These are phyloP conservation scores for Sciurus carolinensis DNA, from an alignment of 2,797 vertebrate genomes.

Conservation along the genomic window DNA sequence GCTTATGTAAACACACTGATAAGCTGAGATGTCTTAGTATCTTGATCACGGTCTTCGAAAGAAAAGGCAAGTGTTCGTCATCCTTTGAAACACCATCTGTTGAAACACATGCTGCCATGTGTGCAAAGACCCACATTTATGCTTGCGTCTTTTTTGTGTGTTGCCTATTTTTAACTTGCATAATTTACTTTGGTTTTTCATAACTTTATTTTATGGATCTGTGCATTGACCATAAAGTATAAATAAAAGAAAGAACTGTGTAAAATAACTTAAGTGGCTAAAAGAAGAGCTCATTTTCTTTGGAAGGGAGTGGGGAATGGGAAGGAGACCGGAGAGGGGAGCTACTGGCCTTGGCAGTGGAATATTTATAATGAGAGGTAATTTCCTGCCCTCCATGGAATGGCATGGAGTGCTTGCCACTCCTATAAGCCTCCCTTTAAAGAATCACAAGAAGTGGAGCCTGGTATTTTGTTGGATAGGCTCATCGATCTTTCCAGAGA, in stretches of 20 bases:
- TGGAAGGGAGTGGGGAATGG: accelerated
- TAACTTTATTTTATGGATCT: conserved; percentile 21
- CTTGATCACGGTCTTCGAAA: not conserved
- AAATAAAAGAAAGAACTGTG: conserved; percentile 38
- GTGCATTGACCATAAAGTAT: not conserved
- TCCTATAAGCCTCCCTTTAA: not conserved
- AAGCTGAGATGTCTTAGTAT: not conserved
- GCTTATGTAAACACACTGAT: not conserved
- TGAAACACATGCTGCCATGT: not conserved
- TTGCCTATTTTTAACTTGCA: not conserved
- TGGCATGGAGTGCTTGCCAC: not conserved
- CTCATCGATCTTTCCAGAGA: not conserved
- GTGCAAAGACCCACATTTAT: not conserved
- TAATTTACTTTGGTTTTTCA: not conserved
- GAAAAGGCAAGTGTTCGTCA: not conserved
- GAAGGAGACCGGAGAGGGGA: not conserved
- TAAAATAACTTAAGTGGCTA: not conserved
- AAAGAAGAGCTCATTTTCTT: not conserved
- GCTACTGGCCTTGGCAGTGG: not conserved
- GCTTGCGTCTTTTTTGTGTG: not conserved
- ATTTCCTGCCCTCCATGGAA: not conserved
- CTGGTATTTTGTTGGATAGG: not conserved
- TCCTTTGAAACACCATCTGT: not conserved
- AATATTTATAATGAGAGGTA: not conserved
- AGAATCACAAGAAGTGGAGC: not conserved